A percentile compares a stretch with the other conserved stretches of the same genome.
These are phyloP conservation scores for Charaxes varanes DNA, from an alignment of 1,140 invertebrate genomes.

Conservation along the genomic window DNA sequence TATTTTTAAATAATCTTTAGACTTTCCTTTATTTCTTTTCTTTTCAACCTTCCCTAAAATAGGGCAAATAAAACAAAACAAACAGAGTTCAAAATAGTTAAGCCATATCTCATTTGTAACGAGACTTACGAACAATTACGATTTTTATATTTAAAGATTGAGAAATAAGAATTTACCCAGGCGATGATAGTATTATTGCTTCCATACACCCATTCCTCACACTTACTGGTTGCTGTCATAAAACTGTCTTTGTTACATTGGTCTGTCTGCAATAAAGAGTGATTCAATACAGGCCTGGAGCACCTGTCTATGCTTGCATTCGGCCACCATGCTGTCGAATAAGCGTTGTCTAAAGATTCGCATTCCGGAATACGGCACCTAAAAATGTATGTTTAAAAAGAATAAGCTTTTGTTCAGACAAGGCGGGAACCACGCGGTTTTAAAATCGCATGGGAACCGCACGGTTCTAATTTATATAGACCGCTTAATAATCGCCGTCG, in stretches of 20 bases:
- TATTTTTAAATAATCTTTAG: no score
- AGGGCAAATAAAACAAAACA: no score
- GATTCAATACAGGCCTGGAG: not conserved
- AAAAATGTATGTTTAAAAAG: no score
- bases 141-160: not conserved
- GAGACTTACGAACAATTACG: not conserved
- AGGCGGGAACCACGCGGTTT: no score
- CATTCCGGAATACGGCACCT: conserved; percentile 4
- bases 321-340: conserved; percentile 3
- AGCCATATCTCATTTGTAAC: no score
- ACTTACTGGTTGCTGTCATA: not conserved
- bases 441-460: no score
- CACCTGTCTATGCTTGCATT: not conserved
- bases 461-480: no score
- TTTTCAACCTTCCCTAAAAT: no score
- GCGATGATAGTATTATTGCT: conserved; percentile 1
- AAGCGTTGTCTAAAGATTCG: not conserved
- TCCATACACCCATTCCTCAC: conserved; percentile 5
- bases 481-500: no score
- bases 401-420: no score
- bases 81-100: no score
- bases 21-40: no score
- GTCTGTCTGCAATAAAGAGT: not conserved
- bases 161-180: conserved; percentile 3
- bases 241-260: not conserved